Evolutionary conservation across 1,140 invertebrate species (phyloP).

Genomic region (Drosophila elegans): DNA sequence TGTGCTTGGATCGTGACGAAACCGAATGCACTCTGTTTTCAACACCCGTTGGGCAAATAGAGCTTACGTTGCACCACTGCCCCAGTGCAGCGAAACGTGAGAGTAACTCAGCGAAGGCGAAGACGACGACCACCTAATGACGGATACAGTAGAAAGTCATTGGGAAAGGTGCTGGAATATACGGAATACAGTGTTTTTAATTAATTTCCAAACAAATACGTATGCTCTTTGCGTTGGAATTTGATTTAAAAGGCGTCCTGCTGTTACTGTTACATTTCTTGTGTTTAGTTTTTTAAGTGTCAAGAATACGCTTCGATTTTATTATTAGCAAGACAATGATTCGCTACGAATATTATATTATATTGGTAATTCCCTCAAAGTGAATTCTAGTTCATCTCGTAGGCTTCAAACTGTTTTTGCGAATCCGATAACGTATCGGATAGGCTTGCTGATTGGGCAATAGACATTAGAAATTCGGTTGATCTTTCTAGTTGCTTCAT

Average conservation of each 20-base stretch:
- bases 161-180: not conserved
- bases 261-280: no score
- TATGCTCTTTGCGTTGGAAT: no score
- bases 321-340: no score
- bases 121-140: conserved; percentile 9
- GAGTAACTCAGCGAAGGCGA: conserved; percentile 8
- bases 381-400: not conserved
- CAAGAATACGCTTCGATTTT: no score
- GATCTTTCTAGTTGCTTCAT: not conserved
- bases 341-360: no score
- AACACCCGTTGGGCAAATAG: conserved; percentile 34
- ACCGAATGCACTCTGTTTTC: conserved; percentile 8
- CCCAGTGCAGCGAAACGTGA: conserved; percentile 72
- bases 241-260: no score
- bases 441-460: not conserved
- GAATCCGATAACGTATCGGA: not conserved
- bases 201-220: no score
- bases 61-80: conserved; percentile 6
- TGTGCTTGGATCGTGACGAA: not conserved
- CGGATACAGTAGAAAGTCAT: not conserved
- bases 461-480: not conserved
- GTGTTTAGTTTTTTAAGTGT: no score
- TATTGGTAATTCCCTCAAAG: no score
- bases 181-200: no score
- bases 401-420: not conserved